Base-by-base conservation (phyloP, 2,113 vertebrate species). In the Antennarius striatus region DNA sequence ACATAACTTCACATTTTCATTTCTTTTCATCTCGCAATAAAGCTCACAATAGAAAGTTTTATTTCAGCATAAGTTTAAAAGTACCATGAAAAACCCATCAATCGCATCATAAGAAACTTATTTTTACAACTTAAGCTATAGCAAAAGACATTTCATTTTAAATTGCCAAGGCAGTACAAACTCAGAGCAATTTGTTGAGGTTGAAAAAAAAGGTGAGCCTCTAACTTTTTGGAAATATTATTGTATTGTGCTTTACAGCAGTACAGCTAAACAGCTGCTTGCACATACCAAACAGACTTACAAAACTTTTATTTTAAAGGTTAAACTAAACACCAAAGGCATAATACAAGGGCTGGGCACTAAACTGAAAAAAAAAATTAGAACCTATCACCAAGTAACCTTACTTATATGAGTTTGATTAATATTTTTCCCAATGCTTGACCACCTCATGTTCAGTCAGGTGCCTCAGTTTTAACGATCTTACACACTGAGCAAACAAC, bases 1-100 rank as follows among this genome's bases (percentile, higher is more conserved):
- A 54, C 63, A 62, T 67, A 57, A 56, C 32, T 70, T 59, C 58
- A 62, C 47, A 57, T 78, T 78, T 81, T 71, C 46, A 63, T 70
- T 69, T 65, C 30, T 66, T 63, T 75, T 78, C 43, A 65, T 80
- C 64, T 48, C 2, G 28, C 28, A 53, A 68, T 36, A 43, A 63
- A 75, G 51, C 63, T 63, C 16, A 60, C n/a, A 60, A 52, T 51
- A 36, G 45, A 58, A 77, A 60, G 58, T 22, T 39, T 73, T 59
- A 60, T 75, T 59, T 32, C 6, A 39, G 45, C 30, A 10, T 28
- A 39, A 68, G 16, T 49, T n/a, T 50, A 43, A 43, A 57, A 79
- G 68, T 55, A 63, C 54, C 73, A 45, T 73, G 48, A 40, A 65
- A 63, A 83, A 65, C 69, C 43, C 42, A 56, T 22, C 69, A 48